A percentile compares a stretch with the other conserved stretches of the same genome.
Evolutionary conservation across 92 coral and sea anemone species (phyloP).

Genomic region (Chrysogorgia sp.): DNA sequence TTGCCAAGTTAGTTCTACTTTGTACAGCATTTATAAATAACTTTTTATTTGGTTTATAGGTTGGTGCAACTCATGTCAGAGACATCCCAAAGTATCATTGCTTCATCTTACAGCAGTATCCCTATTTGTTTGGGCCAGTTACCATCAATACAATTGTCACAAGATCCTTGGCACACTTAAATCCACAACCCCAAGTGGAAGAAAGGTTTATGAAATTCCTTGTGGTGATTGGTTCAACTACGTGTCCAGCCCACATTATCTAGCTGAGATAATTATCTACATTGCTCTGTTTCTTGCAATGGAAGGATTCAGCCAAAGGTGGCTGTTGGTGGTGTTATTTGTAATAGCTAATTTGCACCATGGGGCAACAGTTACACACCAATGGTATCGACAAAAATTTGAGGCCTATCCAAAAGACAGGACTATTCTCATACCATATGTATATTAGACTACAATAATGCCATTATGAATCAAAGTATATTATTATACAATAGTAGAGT

Average conservation of each 20-base stretch:
- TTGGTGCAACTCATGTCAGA: slow-evolving; percentile 62
- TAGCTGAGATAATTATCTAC: slow-evolving; percentile 89
- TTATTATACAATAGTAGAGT: too few species aligned
- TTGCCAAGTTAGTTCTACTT: too few species aligned
- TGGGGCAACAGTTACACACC: slow-evolving; percentile 79
- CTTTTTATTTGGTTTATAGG: slow-evolving; percentile 37
- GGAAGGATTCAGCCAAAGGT: slow-evolving; percentile 60
- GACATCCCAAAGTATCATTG: slow-evolving; percentile 49
- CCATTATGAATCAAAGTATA: too few species aligned
- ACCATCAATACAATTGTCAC: slow-evolving; percentile 88
- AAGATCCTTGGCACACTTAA: slow-evolving; percentile 74
- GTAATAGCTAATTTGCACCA: slow-evolving; percentile 74
- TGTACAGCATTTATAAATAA: too few species aligned
- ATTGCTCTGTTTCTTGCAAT: slow-evolving; percentile 73
- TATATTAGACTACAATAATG: slow-evolving; percentile 63
- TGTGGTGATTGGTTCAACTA: slow-evolving; percentile 90
- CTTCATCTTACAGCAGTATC: slow-evolving; percentile 60
- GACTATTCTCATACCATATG: slow-evolving; percentile 72
- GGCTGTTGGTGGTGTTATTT: slow-evolving; percentile 73
- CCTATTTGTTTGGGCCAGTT: slow-evolving; percentile 83
- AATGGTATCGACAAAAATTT: slow-evolving; percentile 85
- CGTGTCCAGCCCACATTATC: slow-evolving; percentile 92
- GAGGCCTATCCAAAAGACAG: slow-evolving; percentile 76
- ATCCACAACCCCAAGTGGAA: slow-evolving; percentile 29
- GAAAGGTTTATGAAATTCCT: slow-evolving; percentile 75